Conservation (phyloP, 92 coral and sea anemone species). For the Muricea muricata region DNA sequence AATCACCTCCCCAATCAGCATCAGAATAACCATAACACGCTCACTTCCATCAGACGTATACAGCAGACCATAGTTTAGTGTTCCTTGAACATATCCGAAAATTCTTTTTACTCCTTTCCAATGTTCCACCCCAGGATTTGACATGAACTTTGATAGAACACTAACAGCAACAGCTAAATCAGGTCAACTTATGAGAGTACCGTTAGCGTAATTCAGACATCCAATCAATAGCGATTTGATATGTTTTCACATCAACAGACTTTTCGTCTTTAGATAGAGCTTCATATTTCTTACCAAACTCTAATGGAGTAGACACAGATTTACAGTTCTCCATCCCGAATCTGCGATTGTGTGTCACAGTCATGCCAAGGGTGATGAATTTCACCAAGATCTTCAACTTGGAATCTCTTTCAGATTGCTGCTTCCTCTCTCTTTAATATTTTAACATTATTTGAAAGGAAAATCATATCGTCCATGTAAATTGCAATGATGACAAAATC, state of each 20-base stretch:
- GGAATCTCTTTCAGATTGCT: too few relatives aligned
- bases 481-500: too few relatives aligned
- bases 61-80: slow-evolving; percentile 16
- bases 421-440: too few relatives aligned
- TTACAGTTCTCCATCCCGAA: slow-evolving; percentile 24
- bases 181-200: slow-evolving; percentile 27
- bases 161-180: slow-evolving; percentile 39
- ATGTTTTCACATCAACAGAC: too few relatives aligned
- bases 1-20: slow-evolving; percentile 51
- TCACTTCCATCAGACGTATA: neutral
- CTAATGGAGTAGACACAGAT: neutral
- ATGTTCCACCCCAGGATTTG: neutral
- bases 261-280: too few relatives aligned
- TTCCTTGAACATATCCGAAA: neutral
- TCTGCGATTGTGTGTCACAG: neutral
- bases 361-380: slow-evolving; percentile 8
- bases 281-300: too few relatives aligned
- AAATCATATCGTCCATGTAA: too few relatives aligned
- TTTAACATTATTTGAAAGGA: too few relatives aligned
- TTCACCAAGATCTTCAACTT: neutral
- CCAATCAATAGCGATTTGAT: slow-evolving; percentile 5
- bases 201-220: slow-evolving; percentile 14
- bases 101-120: slow-evolving; percentile 13
- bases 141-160: slow-evolving; percentile 35
- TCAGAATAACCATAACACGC: slow-evolving; percentile 18